These are phyloP conservation scores for Halcyon chelicuti DNA, from an alignment of 2,797 vertebrate species.

Conservation along the genomic window DNA sequence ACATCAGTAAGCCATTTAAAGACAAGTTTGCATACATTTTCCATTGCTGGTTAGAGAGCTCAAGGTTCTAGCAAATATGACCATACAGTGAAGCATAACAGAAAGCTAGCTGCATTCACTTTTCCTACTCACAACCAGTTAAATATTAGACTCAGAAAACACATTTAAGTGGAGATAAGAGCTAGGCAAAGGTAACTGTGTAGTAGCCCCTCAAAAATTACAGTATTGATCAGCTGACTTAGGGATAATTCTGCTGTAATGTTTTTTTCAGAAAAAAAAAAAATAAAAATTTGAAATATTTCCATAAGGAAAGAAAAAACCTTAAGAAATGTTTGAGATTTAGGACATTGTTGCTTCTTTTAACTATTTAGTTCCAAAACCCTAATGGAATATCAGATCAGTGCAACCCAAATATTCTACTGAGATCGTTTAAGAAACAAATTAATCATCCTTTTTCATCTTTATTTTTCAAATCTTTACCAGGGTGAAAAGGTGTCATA, in stretches of 20 bases:
- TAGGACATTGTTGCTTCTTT: background rate
- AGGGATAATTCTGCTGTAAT: background rate
- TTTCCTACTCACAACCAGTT: background rate
- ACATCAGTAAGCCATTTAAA: background rate
- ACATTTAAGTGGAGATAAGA: background rate
- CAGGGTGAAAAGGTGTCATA: background rate
- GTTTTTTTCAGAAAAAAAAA: background rate
- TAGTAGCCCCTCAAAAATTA: background rate
- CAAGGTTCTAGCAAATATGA: conserved; percentile 36
- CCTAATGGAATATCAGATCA: background rate
- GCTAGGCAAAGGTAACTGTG: background rate
- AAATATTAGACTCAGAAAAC: conserved; percentile 38
- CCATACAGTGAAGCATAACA: background rate
- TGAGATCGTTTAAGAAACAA: background rate
- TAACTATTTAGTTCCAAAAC: background rate
- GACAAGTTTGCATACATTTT: conserved; percentile 45
- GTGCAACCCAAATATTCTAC: background rate
- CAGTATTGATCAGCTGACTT: background rate
- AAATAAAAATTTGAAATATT: background rate
- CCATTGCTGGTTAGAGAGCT: background rate
- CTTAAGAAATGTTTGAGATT: background rate
- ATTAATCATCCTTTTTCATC: background rate
- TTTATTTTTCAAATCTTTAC: background rate
- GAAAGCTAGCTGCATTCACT: background rate
- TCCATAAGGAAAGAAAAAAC: background rate